A percentile compares a stretch with the other conserved stretches of the same genome.
Conservation (phyloP, 2,797 vertebrate species). For the Mionectes olivaceus region DNA sequence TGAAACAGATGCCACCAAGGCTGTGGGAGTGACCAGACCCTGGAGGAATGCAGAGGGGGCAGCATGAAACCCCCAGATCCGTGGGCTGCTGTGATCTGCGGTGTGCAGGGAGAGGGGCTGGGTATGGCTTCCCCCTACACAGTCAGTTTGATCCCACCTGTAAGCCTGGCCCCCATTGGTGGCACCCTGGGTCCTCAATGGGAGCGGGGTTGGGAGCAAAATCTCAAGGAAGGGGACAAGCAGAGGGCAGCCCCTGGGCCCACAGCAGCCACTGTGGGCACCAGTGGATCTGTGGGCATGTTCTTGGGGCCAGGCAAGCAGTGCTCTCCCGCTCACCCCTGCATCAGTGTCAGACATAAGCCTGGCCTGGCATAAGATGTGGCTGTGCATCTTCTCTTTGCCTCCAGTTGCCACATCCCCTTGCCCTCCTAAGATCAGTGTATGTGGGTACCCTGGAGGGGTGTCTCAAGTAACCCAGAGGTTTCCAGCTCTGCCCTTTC, state of each 20-base stretch:
- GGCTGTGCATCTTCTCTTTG: neutral
- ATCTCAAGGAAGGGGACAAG: neutral
- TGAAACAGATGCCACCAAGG: neutral
- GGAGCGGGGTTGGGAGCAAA: neutral
- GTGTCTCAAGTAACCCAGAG: neutral
- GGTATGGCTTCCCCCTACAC: fast-evolving
- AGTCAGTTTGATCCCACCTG: neutral
- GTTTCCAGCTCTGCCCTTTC: neutral
- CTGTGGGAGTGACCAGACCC: neutral
- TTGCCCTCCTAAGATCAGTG: neutral
- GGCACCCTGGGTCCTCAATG: fast-evolving
- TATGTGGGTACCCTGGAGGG: neutral
- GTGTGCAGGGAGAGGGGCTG: neutral
- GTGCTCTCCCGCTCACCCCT: neutral
- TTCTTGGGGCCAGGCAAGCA: neutral
- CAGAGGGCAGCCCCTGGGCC: neutral
- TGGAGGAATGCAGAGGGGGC: neutral
- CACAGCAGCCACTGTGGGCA: neutral
- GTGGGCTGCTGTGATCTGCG: neutral
- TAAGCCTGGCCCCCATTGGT: neutral
- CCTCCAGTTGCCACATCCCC: neutral
- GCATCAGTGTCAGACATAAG: neutral
- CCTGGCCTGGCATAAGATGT: neutral
- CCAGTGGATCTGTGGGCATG: fast-evolving
- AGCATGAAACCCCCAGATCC: neutral